Evolutionary conservation across 1,140 invertebrate species (phyloP).

Genomic region (Hylaeus anthracinus): DNA sequence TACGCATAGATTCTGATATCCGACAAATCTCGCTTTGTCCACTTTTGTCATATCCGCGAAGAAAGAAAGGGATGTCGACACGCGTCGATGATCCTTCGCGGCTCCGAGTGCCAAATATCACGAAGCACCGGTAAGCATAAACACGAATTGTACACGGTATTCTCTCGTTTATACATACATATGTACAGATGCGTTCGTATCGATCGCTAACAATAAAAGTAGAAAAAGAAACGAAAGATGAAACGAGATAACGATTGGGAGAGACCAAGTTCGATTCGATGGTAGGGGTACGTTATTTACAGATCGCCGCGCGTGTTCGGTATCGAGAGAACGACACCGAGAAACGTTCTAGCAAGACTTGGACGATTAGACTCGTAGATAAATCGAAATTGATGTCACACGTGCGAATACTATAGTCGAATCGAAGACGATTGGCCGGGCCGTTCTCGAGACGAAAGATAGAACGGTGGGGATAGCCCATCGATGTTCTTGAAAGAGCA

Average conservation of each 20-base stretch:
- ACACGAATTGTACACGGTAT: slow-evolving; percentile 32
- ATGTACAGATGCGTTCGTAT: slow-evolving; percentile 36
- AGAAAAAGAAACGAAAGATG: slow-evolving; percentile 34
- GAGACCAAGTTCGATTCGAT: background rate
- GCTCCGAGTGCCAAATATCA: background rate
- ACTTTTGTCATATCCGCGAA: slow-evolving; percentile 1
- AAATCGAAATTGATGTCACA: too few relatives aligned
- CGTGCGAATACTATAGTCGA: too few relatives aligned
- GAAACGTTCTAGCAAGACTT: too few relatives aligned
- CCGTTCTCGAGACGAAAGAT: too few relatives aligned
- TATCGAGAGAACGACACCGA: background rate
- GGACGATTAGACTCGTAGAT: too few relatives aligned
- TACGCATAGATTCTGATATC: slow-evolving; percentile 36
- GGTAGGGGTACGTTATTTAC: background rate
- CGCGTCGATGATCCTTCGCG: background rate
- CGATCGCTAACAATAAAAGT: slow-evolving; percentile 51
- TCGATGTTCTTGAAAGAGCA: too few relatives aligned
- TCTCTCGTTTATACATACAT: slow-evolving; percentile 45
- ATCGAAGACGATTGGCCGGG: too few relatives aligned
- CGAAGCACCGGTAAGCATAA: slow-evolving; percentile 14
- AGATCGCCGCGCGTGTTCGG: background rate
- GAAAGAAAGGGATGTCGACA: background rate
- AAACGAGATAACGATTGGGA: background rate
- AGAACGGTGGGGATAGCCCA: too few relatives aligned
- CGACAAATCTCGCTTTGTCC: slow-evolving; percentile 26